Conservation (phyloP, 1,140 invertebrate genomes). For the Hyphantria cunea region DNA sequence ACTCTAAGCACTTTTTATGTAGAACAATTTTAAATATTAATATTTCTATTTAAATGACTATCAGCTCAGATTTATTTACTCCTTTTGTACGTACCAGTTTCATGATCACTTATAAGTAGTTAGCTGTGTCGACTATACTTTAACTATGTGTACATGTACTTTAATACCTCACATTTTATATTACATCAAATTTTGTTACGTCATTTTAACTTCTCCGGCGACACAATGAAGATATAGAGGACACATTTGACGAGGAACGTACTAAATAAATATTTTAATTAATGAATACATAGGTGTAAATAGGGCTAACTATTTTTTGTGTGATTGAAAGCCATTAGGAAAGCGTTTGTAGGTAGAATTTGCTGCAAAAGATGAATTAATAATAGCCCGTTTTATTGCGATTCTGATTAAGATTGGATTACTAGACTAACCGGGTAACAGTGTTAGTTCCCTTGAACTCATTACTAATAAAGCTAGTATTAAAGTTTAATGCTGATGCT, state of each 20-base stretch:
- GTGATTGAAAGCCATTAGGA: conserved; percentile 36
- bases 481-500: too few species aligned
- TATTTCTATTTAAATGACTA: conserved; percentile 9
- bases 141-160: conserved; percentile 38
- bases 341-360: conserved; percentile 1
- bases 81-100: conserved; percentile 30
- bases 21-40: not conserved
- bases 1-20: conserved; percentile 13
- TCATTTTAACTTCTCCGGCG: conserved; percentile 51
- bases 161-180: conserved; percentile 57
- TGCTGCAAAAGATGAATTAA: not conserved
- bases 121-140: conserved; percentile 24
- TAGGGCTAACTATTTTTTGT: conserved; percentile 18
- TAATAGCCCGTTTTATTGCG: not conserved
- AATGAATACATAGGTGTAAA: conserved; percentile 19
- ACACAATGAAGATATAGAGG: conserved; percentile 45
- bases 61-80: conserved; percentile 3
- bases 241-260: conserved; percentile 20
- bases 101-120: conserved; percentile 27
- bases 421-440: too few species aligned
- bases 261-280: conserved; percentile 37
- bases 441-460: too few species aligned
- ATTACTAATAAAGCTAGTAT: too few species aligned
- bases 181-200: conserved; percentile 56
- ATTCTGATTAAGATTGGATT: too few species aligned